Percentiles rank a stretch among this genome's conserved stretches.
Evolutionary conservation across 2,888 invertebrate genomes (phyloP).

Genomic region (Coelopa pilipes): DNA sequence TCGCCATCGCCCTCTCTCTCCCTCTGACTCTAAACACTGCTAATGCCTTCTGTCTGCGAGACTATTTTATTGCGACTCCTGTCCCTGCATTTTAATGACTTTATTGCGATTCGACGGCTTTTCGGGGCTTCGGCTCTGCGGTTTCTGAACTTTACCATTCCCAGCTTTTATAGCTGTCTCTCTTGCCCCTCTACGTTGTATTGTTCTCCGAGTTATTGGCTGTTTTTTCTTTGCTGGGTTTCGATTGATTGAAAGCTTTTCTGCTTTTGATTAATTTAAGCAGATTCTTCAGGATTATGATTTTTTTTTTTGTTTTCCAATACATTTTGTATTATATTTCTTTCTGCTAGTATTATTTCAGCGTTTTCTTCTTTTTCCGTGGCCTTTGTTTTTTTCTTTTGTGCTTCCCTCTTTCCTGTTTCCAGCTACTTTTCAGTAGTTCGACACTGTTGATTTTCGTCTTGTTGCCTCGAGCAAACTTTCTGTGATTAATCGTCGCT

Average conservation of each 20-base stretch:
- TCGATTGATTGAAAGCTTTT: too few relatives aligned
- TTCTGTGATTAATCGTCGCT: too few relatives aligned
- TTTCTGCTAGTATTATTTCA: neutral
- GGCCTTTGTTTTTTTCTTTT: neutral
- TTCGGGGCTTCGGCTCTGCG: neutral
- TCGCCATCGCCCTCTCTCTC: neutral
- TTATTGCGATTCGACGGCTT: neutral
- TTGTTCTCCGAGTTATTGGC: too few relatives aligned
- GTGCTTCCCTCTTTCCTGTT: neutral
- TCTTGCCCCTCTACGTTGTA: too few relatives aligned
- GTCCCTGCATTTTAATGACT: conserved; percentile 14
- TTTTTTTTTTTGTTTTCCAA: neutral
- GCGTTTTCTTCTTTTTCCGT: neutral
- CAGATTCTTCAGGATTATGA: neutral
- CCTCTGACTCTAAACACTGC: neutral
- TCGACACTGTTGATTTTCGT: too few relatives aligned
- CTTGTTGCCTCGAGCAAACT: too few relatives aligned
- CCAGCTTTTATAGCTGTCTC: too few relatives aligned
- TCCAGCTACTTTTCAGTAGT: neutral
- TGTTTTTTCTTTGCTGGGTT: too few relatives aligned
- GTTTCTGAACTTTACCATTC: too few relatives aligned
- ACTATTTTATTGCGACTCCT: neutral
- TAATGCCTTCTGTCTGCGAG: conserved; percentile 5
- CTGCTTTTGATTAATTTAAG: too few relatives aligned
- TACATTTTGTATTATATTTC: neutral